Percentiles rank a stretch among this genome's conserved stretches.
Conservation (phyloP, 2,797 vertebrate species). For the Lutjanus campechanus region DNA sequence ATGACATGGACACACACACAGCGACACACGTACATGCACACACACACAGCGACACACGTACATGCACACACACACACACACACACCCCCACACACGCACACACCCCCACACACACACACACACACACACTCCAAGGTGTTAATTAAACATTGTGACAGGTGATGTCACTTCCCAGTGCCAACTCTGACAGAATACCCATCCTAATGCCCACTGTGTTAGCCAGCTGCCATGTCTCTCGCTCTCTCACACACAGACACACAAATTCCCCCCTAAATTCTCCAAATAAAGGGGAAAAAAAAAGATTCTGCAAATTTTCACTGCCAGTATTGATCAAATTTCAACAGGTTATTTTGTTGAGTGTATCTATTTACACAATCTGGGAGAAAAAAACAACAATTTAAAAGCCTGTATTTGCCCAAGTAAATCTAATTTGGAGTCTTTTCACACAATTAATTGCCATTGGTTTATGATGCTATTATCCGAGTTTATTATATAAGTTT, state of each 20-base stretch:
- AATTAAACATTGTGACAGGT: constrained; percentile 85
- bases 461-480: neutral
- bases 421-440: neutral
- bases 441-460: neutral
- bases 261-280: neutral
- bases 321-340: neutral
- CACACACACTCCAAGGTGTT: constrained; percentile 67
- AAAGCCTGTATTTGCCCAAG: neutral
- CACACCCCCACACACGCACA: no score
- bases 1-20: constrained; percentile 1
- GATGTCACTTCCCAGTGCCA: constrained; percentile 76
- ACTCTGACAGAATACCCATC: constrained; percentile 65
- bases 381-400: neutral
- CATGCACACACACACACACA: neutral
- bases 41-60: no score
- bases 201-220: constrained; percentile 74
- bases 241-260: constrained; percentile 10
- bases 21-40: constrained; percentile 29
- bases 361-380: neutral
- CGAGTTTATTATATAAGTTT: neutral
- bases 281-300: neutral
- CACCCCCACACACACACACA: constrained; percentile 34
- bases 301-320: neutral
- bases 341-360: neutral
- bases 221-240: constrained; percentile 72